Evolutionary conservation across 2,888 invertebrate genomes (phyloP).

Genomic region (Bombylius discolor): DNA sequence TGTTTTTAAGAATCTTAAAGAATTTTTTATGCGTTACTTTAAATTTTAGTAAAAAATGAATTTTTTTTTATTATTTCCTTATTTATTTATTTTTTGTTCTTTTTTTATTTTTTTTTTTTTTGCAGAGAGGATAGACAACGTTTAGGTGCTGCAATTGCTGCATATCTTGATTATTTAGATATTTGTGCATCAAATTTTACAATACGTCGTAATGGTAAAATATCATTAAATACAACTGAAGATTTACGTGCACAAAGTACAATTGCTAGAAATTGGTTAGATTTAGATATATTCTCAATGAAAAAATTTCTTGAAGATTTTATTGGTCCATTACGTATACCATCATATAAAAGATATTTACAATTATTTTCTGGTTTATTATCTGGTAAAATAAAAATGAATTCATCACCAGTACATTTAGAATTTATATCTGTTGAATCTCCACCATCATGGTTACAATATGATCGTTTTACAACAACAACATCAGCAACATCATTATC

Average conservation of each 20-base stretch:
- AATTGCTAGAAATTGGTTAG: constrained; percentile 40
- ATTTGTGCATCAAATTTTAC: constrained; percentile 54
- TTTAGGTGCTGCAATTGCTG: constrained; percentile 75
- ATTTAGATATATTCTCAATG: constrained; percentile 87
- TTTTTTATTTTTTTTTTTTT: constrained; percentile 15
- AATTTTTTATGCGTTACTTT: too few relatives aligned
- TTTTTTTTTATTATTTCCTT: too few relatives aligned
- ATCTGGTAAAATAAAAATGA: constrained; percentile 78
- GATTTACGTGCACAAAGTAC: constrained; percentile 19
- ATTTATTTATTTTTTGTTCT: background rate
- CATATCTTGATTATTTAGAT: constrained; percentile 88
- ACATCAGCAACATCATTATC: constrained; percentile 4
- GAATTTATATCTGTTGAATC: constrained; percentile 78
- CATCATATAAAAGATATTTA: constrained; percentile 74
- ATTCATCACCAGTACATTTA: constrained; percentile 71
- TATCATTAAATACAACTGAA: constrained; percentile 11
- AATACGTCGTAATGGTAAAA: constrained; percentile 27
- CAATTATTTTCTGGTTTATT: constrained; percentile 84
- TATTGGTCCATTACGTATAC: constrained; percentile 54
- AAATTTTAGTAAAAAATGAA: too few relatives aligned
- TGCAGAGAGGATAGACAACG: constrained; percentile 71
- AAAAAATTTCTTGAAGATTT: constrained; percentile 76
- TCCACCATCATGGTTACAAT: constrained; percentile 59
- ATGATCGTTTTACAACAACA: constrained; percentile 23
- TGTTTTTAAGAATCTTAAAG: too few relatives aligned